A percentile compares a stretch with the other conserved stretches of the same genome.
Conservation (phyloP, 2,113 vertebrate genomes). For the Prionailurus bengalensis region DNA sequence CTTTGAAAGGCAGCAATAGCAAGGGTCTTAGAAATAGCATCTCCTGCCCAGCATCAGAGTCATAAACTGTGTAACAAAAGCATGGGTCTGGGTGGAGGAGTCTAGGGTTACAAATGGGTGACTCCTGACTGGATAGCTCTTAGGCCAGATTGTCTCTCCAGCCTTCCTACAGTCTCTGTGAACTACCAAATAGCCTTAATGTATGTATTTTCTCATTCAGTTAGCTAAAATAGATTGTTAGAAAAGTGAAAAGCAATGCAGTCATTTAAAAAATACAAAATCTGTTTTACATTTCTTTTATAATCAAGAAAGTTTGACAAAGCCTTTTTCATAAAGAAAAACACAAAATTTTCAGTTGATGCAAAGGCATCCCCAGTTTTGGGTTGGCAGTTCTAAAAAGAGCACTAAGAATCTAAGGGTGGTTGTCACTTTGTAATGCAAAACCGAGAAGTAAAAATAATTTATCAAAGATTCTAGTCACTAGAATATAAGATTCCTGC, state of each 20-base stretch:
- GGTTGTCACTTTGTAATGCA: neutral
- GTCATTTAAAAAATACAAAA: neutral
- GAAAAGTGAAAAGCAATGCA: neutral
- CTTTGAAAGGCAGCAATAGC: neutral
- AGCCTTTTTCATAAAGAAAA: conserved; percentile 27
- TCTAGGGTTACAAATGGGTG: neutral
- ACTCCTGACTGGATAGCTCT: neutral
- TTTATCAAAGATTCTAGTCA: conserved; percentile 33
- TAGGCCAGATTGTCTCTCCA: neutral
- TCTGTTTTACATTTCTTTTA: neutral
- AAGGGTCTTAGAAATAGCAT: neutral
- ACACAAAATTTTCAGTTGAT: neutral
- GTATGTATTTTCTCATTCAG: neutral
- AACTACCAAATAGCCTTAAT: neutral
- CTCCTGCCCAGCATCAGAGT: neutral
- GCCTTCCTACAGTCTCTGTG: neutral
- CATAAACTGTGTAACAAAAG: neutral
- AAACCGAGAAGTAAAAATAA: neutral
- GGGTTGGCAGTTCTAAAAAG: neutral
- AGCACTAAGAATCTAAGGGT: neutral
- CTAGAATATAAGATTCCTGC: neutral
- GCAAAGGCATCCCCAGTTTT: neutral
- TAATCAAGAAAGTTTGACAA: conserved; percentile 48
- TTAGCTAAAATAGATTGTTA: neutral
- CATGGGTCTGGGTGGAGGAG: neutral